Base-by-base conservation (phyloP, 2,113 vertebrate genomes). In the Perca fluviatilis region DNA sequence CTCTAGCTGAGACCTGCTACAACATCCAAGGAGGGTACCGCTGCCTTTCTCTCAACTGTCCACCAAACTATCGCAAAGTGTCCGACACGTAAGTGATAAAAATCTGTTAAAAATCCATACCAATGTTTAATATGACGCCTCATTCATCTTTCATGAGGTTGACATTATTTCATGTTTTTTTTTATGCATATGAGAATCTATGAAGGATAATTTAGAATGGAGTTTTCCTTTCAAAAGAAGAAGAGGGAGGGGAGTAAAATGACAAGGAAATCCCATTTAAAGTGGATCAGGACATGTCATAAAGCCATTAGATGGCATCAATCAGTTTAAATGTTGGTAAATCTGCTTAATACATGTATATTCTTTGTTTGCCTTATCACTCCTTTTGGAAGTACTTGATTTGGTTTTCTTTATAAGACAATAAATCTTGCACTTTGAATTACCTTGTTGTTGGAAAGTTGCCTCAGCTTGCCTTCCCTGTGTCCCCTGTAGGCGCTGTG, bases 21-120 rank as follows among this genome's bases (percentile, higher is more conserved):
- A 99, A 99, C 84, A 95, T 99, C 90, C 97, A 97, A 77, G 98
- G 98, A 9, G 91, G 96, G 21, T 97, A 97, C 93, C 96, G 97
- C 81, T 99, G 98, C 91, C 94, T 98, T 79, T 95, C 94, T 50
- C 95, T 97, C 0, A 89, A 89, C 49, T 99, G 98, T 56, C 98
- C 97, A 0, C 92, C 95, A 1, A 98, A 98, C 95, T 99, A 98
- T 87, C 92, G 95, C 68, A 96, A 93, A 65, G 96, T 96, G 13
- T 96, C 97, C 0, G 96, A 98, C 89, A 97, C 92, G 98, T 99
- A 91, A 96, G 98, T 96, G 8, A 49, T 12, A 19, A 43, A 43
- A 46, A 40, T 64, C 51, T 5, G 25, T 68, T 65, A 25, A 43
- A 63, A n/a, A n/a, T 6, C 46, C 13, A 43, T 18, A 47, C 6